Conservation (phyloP, 2,888 invertebrate genomes). For the Parelbella ahira region DNA sequence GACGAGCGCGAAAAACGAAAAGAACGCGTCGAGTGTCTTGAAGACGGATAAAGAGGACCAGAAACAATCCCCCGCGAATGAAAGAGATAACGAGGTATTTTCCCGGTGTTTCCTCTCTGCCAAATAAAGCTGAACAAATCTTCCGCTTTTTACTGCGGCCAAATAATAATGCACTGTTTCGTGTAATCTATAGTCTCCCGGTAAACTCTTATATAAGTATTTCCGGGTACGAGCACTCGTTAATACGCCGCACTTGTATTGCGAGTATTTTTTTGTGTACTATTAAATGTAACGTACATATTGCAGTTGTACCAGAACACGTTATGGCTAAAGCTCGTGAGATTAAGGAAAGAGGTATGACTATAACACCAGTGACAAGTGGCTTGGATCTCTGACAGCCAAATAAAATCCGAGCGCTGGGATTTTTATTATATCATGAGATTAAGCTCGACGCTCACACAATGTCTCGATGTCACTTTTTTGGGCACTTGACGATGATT, state of each 20-base stretch:
- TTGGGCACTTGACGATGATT: too few species aligned
- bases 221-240: constrained; percentile 6
- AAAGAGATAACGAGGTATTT: constrained; percentile 53
- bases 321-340: constrained; percentile 3
- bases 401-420: constrained; percentile 8
- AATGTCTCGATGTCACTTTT: too few species aligned
- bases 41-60: constrained; percentile 58
- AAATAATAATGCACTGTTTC: constrained; percentile 23
- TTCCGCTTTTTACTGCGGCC: constrained; percentile 21
- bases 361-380: constrained; percentile 10
- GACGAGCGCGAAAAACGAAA: constrained; percentile 65
- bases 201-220: too few species aligned
- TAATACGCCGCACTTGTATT: constrained; percentile 15
- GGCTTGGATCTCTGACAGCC: constrained; percentile 14
- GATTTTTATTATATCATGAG: constrained; percentile 13
- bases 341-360: constrained; percentile 9
- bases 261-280: constrained; percentile 7
- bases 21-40: constrained; percentile 49
- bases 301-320: too few species aligned
- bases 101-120: constrained; percentile 15
- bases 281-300: too few species aligned
- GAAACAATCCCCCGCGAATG: constrained; percentile 56
- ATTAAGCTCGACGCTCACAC: too few species aligned
- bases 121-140: constrained; percentile 22
- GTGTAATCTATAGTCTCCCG: constrained; percentile 19